Conservation (phyloP, 1,140 invertebrate species). For the Papilio aristodemus region DNA sequence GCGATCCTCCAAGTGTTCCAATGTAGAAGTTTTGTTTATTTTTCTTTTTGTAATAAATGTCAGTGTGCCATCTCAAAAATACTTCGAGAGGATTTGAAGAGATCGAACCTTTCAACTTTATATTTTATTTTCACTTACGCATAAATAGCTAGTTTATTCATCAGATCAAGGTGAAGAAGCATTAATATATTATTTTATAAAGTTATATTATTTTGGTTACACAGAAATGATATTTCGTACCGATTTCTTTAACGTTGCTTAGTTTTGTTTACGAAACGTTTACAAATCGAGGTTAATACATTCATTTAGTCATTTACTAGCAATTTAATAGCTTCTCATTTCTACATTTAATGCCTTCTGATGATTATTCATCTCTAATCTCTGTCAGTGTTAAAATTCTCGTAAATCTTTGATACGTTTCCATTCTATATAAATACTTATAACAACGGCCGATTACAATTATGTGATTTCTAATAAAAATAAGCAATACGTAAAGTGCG, state of each 20-base stretch:
- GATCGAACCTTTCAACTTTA: conserved; percentile 12
- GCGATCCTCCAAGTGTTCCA: conserved; percentile 18
- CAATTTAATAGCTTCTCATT: background rate
- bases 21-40: conserved; percentile 27
- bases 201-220: background rate
- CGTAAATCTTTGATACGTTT: too few species aligned
- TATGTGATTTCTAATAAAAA: too few species aligned
- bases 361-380: too few species aligned
- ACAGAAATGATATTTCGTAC: conserved; percentile 2
- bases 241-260: background rate
- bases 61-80: conserved; percentile 26
- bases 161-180: background rate
- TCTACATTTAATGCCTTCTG: too few species aligned
- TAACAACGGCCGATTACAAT: too few species aligned
- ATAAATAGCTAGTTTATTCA: conserved; percentile 27
- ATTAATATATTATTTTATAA: conserved; percentile 12
- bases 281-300: background rate
- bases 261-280: background rate
- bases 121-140: conserved; percentile 14
- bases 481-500: too few species aligned
- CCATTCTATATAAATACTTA: too few species aligned
- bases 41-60: conserved; percentile 25
- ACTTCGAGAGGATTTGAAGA: conserved; percentile 1
- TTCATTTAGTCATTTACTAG: background rate
- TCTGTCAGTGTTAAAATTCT: too few species aligned